Conservation (phyloP, 2,113 vertebrate species). For the Alligator mississippiensis region DNA sequence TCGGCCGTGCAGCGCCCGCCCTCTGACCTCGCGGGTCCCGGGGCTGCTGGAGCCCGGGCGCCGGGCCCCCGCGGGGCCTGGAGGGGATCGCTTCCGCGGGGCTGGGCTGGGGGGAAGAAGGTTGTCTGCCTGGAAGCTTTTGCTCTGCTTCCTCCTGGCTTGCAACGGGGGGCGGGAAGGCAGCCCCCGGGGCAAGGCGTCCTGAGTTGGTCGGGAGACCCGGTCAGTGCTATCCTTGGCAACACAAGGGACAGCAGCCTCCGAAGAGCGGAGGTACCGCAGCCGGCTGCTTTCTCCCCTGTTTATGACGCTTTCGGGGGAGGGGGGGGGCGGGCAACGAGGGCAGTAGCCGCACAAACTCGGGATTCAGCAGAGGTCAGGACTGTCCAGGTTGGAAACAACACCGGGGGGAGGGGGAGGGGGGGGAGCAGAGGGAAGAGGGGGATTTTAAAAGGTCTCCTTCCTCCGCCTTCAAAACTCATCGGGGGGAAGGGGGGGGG, state of each 20-base stretch:
- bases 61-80: too few relatives aligned
- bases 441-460: background rate
- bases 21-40: slow-evolving; percentile 25
- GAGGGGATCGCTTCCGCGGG: background rate
- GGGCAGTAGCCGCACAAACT: background rate
- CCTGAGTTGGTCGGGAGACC: too few relatives aligned
- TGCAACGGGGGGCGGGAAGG: background rate
- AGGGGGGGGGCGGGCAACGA: background rate
- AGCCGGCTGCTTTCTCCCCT: too few relatives aligned
- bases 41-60: background rate
- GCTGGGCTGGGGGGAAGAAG: background rate
- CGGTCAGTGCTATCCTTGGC: too few relatives aligned
- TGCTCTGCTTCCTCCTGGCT: background rate
- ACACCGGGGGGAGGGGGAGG: rapidly evolving
- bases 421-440: background rate
- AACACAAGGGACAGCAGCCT: too few relatives aligned
- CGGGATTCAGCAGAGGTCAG: background rate
- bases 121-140: background rate
- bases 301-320: too few relatives aligned
- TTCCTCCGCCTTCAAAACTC: background rate
- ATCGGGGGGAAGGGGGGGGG: background rate
- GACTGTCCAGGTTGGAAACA: background rate
- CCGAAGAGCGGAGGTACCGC: too few relatives aligned
- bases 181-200: too few relatives aligned
- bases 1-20: background rate